Conservation (phyloP, 2,113 vertebrate genomes). For the Helogale parvula region DNA sequence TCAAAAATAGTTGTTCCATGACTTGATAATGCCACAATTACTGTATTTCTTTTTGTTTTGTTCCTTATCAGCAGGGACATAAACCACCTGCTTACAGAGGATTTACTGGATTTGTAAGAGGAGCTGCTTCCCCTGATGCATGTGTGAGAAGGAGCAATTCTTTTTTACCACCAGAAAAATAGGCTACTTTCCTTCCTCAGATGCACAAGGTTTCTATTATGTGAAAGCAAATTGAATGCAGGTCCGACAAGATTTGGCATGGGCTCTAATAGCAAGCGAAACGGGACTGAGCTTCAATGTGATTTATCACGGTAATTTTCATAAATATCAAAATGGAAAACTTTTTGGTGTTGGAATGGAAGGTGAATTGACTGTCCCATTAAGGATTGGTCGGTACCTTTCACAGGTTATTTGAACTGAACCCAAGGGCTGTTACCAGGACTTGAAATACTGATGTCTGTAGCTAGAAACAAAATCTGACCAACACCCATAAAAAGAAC, state of each 20-base stretch:
- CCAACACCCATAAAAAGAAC: not conserved
- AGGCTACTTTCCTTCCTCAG: conserved; percentile 27
- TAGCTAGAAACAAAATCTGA: not conserved
- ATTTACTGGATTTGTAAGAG: not conserved
- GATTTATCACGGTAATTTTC: conserved; percentile 71
- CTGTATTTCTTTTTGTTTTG: conserved; percentile 50
- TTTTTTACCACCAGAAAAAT: conserved; percentile 44
- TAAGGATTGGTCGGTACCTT: conserved; percentile 35
- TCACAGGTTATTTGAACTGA: conserved; percentile 43
- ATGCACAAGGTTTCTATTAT: conserved; percentile 42
- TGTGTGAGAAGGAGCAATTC: conserved; percentile 35
- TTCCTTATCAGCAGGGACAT: not conserved
- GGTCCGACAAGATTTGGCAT: conserved; percentile 35
- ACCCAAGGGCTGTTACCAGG: conserved; percentile 37
- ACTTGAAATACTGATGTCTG: conserved; percentile 51
- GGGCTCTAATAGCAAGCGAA: conserved; percentile 54
- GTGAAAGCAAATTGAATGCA: conserved; percentile 50
- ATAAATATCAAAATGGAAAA: conserved; percentile 73
- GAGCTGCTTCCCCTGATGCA: not conserved
- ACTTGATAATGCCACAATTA: not conserved
- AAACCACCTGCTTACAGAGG: conserved; percentile 13
- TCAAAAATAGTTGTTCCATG: not conserved
- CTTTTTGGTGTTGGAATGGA: conserved; percentile 51
- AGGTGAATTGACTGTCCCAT: conserved; percentile 54
- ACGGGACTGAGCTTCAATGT: conserved; percentile 28